Base-by-base conservation (phyloP, 1,140 invertebrate species). In the Lasioglossum baleicum region DNA sequence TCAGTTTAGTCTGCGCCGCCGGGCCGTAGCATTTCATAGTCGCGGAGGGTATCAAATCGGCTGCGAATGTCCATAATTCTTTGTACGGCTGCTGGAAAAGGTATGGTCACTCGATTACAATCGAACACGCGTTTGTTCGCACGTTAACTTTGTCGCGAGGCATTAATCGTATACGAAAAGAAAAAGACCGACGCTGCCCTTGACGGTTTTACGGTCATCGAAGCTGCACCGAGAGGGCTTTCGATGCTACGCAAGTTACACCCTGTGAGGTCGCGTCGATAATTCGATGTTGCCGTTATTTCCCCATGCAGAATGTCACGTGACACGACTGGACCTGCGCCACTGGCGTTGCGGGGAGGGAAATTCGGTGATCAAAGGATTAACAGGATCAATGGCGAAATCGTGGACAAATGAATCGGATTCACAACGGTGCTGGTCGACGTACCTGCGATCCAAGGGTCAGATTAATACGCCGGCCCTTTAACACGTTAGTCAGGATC, bases 41-140 rank as follows among this genome's bases (percentile, higher is more conserved):
- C n/a, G 66, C 65, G 13, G 73, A 74, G 17, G 80, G 53, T 5
- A 76, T 76, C n/a, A 77, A 61, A 56, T 67, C 48, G 53, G 81
- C 75, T 60, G 63, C 66, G 35, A 83, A 71, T 10, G 70, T 84
- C 85, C 85, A 86, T 81, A 85, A 66, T 70, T 83, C 74, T 22
- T 42, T 67, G 61, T 72, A 80, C 20, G 83, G 70, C n/a, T 53
- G 77, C 85, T 86, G 76, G 17, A 75, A 75, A 13, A 78, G 7
- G 75, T 48, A 44, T 2, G 3, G 53, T n/a, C 15, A 42, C 15
- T 15, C 15, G 31, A 20, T 75, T 74, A 67, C 3, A 31, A 48
- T 5, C 5, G 53, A 31, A 8, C 6, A 58, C 44, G 44, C 10
- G 8, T 44, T 10, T 8, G 42, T 56, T 17, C 44, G 11, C n/a